phyloP scores from a whole-genome alignment of 1,140 invertebrate genomes.

The Physella acuta region DNA sequence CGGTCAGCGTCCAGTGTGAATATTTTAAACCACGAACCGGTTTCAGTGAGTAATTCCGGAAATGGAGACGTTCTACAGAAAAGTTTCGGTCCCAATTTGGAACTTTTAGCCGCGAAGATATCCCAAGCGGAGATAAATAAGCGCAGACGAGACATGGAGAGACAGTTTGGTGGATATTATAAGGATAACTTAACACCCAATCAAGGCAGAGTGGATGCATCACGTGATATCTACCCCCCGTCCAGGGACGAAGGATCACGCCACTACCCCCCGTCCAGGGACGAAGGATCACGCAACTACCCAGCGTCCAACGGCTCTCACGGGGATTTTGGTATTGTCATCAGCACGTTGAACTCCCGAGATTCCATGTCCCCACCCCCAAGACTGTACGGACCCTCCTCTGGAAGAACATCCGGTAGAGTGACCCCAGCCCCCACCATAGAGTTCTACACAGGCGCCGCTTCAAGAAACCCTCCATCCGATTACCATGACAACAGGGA shows the following conservation, averaged over 20 bases:
- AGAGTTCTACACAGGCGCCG: not conserved
- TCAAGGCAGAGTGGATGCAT: not conserved
- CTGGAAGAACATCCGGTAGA: not conserved
- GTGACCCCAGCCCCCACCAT: not conserved
- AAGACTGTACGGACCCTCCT: constrained; percentile 6
- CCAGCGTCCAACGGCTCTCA: not conserved
- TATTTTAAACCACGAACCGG: not conserved
- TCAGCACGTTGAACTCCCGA: not conserved
- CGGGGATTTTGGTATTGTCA: constrained; percentile 4
- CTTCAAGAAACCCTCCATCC: too few species aligned
- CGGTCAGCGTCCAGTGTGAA: constrained; percentile 1
- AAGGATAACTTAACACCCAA: not conserved
- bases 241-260: not conserved
- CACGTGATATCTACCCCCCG: too few species aligned
- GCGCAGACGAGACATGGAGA: not conserved
- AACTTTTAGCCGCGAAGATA: not conserved
- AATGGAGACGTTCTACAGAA: not conserved
- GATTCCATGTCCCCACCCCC: constrained; percentile 2
- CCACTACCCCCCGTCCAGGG: not conserved
- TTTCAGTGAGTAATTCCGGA: not conserved
- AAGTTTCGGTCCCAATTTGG: not conserved
- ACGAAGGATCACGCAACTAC: not conserved
- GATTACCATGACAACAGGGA: not conserved
- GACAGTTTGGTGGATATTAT: not conserved
- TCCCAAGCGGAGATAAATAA: not conserved